A percentile compares a stretch with the other conserved stretches of the same genome.
Conservation (phyloP, 2,888 invertebrate genomes). For the Sepioteuthis lessoniana region DNA sequence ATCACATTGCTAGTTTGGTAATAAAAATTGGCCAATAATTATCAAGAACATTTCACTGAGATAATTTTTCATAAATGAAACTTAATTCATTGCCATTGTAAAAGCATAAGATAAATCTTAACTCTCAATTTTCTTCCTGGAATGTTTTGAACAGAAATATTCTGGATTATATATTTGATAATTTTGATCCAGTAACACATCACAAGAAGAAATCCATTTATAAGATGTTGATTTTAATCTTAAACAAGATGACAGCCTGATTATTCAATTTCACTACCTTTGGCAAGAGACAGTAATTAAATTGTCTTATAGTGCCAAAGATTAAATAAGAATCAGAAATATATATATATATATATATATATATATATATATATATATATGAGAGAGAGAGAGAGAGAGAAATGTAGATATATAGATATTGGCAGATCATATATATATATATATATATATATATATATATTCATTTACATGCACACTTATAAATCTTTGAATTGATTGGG, state of each 20-base stretch:
- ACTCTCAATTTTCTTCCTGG: not conserved
- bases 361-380: no score
- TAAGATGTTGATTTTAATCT: slow-evolving; percentile 12
- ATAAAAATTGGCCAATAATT: not conserved
- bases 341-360: no score
- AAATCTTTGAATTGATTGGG: slow-evolving; percentile 2
- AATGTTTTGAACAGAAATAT: not conserved
- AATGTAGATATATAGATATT: no score
- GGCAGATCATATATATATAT: no score
- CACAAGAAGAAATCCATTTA: slow-evolving; percentile 10
- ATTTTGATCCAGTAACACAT: slow-evolving; percentile 8
- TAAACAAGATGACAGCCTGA: not conserved
- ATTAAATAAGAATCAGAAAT: not conserved
- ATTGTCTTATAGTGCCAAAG: slow-evolving; percentile 21
- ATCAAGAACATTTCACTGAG: not conserved
- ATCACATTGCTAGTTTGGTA: not conserved
- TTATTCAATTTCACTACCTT: slow-evolving; percentile 9
- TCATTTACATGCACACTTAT: slow-evolving; percentile 16
- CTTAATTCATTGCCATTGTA: not conserved
- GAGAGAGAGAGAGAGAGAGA: no score
- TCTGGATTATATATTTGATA: not conserved
- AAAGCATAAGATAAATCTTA: not conserved
- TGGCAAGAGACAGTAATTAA: not conserved
- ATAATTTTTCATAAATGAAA: not conserved
- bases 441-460: not conserved